Conservation (phyloP, 2,113 vertebrate genomes). For the Nasalis larvatus region DNA sequence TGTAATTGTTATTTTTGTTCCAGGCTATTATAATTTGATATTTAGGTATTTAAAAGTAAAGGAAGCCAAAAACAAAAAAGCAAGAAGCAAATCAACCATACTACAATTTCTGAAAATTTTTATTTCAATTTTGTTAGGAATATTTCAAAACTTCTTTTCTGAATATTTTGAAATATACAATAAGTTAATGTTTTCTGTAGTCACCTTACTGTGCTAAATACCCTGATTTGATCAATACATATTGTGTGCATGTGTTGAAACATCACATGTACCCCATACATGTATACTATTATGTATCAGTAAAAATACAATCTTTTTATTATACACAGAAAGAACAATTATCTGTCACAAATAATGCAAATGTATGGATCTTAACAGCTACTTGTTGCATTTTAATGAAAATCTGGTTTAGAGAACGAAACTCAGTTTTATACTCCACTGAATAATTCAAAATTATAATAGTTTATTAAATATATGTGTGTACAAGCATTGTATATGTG, state of each 20-base stretch:
- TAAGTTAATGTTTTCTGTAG: neutral
- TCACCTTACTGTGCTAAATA: neutral
- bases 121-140: neutral
- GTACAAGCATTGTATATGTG: no score
- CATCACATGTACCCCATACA: neutral
- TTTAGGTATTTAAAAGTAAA: neutral
- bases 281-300: neutral
- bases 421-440: neutral
- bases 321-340: neutral
- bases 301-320: neutral
- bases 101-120: neutral
- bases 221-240: neutral
- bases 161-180: neutral
- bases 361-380: neutral
- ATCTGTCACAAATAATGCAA: neutral
- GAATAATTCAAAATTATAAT: neutral
- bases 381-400: neutral
- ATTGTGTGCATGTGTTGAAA: neutral
- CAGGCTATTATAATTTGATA: neutral
- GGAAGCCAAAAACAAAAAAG: neutral
- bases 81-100: neutral
- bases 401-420: neutral
- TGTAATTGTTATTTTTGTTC: neutral
- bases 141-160: neutral
- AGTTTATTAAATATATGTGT: neutral